Conservation (phyloP, 2,888 invertebrate genomes). For the Sinotaia quadrata region DNA sequence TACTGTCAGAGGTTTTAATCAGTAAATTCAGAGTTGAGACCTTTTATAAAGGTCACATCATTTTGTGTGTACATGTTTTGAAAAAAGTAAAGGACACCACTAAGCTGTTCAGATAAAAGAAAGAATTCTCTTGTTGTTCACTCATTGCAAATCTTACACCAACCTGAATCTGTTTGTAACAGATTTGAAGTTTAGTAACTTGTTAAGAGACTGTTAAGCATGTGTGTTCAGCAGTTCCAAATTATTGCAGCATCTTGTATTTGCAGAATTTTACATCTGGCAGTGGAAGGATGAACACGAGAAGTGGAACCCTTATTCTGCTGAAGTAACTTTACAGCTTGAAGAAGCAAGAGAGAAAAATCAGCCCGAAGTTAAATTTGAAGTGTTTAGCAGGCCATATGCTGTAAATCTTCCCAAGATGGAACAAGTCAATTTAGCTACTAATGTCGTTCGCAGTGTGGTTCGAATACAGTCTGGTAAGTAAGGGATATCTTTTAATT, state of each 20-base stretch:
- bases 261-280: conserved; percentile 62
- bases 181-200: background rate
- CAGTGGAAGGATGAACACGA: conserved; percentile 65
- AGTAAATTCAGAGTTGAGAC: too few species aligned
- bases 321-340: conserved; percentile 42
- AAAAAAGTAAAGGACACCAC: background rate
- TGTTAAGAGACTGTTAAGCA: background rate
- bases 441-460: conserved; percentile 52
- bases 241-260: background rate
- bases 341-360: conserved; percentile 44
- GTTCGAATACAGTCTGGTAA: conserved; percentile 55
- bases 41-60: background rate
- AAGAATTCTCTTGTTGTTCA: background rate
- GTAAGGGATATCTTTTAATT: too few species aligned
- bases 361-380: conserved; percentile 37
- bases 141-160: too few species aligned
- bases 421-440: conserved; percentile 61
- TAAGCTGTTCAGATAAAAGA: background rate
- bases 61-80: background rate
- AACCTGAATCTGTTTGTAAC: too few species aligned
- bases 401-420: conserved; percentile 53
- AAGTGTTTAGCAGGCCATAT: conserved; percentile 47
- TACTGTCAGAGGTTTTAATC: too few species aligned
- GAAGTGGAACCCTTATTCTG: conserved; percentile 56
- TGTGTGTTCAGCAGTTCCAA: too few species aligned